Evolutionary conservation across 2,113 vertebrate genomes (phyloP).

Genomic region (Tachysurus fulvidraco): DNA sequence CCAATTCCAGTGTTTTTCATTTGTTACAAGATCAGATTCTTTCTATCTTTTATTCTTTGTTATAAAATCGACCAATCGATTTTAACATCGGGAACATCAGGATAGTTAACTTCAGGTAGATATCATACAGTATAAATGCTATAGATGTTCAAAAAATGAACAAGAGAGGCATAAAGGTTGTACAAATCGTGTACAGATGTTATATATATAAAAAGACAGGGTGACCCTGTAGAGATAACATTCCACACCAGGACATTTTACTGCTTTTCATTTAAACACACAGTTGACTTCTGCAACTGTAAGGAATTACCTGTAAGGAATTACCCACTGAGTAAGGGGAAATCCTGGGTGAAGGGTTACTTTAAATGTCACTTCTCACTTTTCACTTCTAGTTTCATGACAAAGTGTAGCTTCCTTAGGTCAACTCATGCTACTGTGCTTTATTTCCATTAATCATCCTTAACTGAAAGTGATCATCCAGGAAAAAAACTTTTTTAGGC

Average conservation of each 20-base stretch:
- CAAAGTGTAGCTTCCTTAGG: not conserved
- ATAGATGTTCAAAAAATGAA: not conserved
- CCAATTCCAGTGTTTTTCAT: not conserved
- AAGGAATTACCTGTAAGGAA: too few relatives aligned
- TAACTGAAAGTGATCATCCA: not conserved
- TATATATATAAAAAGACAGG: too few relatives aligned
- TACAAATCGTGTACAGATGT: not conserved
- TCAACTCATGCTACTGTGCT: not conserved
- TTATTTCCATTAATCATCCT: not conserved
- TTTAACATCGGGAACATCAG: not conserved
- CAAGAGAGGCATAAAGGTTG: not conserved
- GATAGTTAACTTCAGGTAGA: not conserved
- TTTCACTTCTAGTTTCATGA: slow-evolving; percentile 14
- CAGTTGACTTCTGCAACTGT: not conserved
- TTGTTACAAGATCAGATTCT: not conserved
- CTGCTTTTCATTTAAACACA: not conserved
- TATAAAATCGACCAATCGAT: too few relatives aligned
- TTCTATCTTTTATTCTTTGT: not conserved
- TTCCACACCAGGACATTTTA: not conserved
- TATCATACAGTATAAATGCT: not conserved
- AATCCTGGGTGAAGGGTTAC: not conserved
- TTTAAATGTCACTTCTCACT: slow-evolving; percentile 29
- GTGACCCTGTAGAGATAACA: not conserved
- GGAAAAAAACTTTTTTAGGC: not conserved
- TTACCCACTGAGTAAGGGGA: slow-evolving; percentile 39